Conservation (phyloP, 2,888 invertebrate species). For the Rhimphoctona megacephalus region DNA sequence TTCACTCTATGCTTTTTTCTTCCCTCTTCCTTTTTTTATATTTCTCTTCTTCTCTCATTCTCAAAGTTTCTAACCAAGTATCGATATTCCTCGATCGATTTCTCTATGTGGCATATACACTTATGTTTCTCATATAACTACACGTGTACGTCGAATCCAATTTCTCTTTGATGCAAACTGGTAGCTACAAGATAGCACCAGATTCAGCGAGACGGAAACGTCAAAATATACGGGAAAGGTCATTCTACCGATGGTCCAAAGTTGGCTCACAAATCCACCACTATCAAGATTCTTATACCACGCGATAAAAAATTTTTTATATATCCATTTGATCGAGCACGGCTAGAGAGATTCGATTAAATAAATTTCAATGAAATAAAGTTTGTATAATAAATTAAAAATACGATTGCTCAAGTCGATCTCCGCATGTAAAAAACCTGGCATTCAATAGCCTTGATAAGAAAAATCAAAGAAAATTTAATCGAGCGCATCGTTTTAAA, state of each 20-base stretch:
- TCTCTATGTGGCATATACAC: slow-evolving; percentile 16
- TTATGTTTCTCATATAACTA: slow-evolving; percentile 7
- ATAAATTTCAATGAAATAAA: too few species aligned
- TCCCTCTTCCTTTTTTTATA: slow-evolving; percentile 1
- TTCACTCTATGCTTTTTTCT: slow-evolving; percentile 27
- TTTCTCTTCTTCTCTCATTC: slow-evolving; percentile 9
- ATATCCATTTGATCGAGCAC: not conserved
- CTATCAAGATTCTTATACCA: not conserved
- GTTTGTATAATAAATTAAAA: not conserved
- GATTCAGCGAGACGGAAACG: slow-evolving; percentile 29
- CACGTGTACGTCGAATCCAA: slow-evolving; percentile 57
- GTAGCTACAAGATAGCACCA: not conserved
- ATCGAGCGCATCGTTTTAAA: not conserved
- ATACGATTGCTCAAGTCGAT: not conserved
- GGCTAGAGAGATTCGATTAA: slow-evolving; percentile 1
- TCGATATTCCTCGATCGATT: slow-evolving; percentile 26
- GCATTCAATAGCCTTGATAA: not conserved
- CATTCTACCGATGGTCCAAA: slow-evolving; percentile 4
- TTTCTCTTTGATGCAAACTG: slow-evolving; percentile 54
- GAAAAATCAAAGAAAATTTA: not conserved
- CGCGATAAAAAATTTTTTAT: not conserved
- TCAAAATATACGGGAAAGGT: not conserved
- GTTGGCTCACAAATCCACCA: slow-evolving; percentile 1
- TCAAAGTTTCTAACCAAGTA: slow-evolving; percentile 17
- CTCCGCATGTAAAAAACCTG: not conserved